A percentile compares a stretch with the other conserved stretches of the same genome.
These are phyloP conservation scores for Patella ulyssiponensis DNA, from an alignment of 2,888 invertebrate species.

Conservation along the genomic window DNA sequence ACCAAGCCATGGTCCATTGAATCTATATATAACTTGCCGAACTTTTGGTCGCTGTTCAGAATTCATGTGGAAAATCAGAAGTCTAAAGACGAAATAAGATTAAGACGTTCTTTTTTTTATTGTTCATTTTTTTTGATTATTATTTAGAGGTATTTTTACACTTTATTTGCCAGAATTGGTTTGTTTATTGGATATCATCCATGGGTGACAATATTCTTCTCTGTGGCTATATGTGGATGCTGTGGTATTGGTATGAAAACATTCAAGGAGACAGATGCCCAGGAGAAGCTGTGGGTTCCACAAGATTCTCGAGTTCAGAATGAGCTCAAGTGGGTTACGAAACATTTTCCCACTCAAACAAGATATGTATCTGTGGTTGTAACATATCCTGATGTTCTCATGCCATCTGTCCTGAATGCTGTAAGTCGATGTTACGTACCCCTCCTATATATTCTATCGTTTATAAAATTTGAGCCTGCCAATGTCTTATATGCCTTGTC, in stretches of 20 bases:
- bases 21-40: too few species aligned
- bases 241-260: constrained; percentile 59
- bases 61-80: too few species aligned
- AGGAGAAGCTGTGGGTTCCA: constrained; percentile 62
- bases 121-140: too few species aligned
- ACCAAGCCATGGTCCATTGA: too few species aligned
- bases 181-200: constrained; percentile 53
- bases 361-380: constrained; percentile 53
- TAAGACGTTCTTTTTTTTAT: too few species aligned
- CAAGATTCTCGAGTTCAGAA: constrained; percentile 49
- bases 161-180: constrained; percentile 48
- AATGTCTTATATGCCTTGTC: not conserved
- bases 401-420: constrained; percentile 46
- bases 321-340: constrained; percentile 57
- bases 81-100: too few species aligned
- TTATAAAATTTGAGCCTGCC: not conserved
- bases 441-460: not conserved
- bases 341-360: constrained; percentile 53
- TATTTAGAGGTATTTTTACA: too few species aligned
- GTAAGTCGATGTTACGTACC: constrained; percentile 40
- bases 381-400: constrained; percentile 46
- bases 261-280: constrained; percentile 51
- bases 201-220: constrained; percentile 46
- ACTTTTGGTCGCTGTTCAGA: too few species aligned
- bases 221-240: constrained; percentile 49